Evolutionary conservation across 2,888 invertebrate genomes (phyloP).

Genomic region (Abscondita cerata): DNA sequence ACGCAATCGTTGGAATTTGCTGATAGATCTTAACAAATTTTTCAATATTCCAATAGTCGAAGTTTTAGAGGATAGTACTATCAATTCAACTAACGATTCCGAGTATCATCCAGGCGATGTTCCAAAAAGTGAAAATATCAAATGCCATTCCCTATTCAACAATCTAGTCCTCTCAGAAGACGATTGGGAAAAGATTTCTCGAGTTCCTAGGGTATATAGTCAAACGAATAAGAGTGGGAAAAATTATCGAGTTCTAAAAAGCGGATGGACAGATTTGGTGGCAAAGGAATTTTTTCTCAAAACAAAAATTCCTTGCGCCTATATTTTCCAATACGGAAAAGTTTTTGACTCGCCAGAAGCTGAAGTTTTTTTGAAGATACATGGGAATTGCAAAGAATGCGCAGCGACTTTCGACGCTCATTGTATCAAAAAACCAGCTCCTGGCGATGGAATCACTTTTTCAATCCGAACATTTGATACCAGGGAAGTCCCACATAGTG

Average conservation of each 20-base stretch:
- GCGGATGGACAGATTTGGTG: conserved; percentile 2
- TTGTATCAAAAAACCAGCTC: background rate
- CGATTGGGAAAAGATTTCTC: background rate
- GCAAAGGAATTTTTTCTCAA: background rate
- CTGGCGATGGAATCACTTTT: background rate
- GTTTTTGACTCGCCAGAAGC: background rate
- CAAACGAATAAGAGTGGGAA: background rate
- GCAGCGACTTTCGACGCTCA: conserved; percentile 2
- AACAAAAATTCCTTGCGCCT: background rate
- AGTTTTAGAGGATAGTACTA: background rate
- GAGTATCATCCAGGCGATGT: background rate
- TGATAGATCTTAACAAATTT: background rate
- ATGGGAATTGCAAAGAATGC: background rate
- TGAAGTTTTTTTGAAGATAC: background rate
- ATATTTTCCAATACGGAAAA: too few relatives aligned
- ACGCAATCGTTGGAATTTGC: background rate
- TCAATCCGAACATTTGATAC: background rate
- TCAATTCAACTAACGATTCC: background rate
- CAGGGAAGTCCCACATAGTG: background rate
- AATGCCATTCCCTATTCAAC: background rate
- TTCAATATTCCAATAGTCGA: background rate
- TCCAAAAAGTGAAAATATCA: background rate
- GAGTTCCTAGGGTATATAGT: background rate
- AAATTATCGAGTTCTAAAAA: background rate
- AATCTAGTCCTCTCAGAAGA: background rate